Percentiles rank a stretch among this genome's conserved stretches.
Evolutionary conservation across 1,140 invertebrate genomes (phyloP).

Genomic region (Drosophila bocki): DNA sequence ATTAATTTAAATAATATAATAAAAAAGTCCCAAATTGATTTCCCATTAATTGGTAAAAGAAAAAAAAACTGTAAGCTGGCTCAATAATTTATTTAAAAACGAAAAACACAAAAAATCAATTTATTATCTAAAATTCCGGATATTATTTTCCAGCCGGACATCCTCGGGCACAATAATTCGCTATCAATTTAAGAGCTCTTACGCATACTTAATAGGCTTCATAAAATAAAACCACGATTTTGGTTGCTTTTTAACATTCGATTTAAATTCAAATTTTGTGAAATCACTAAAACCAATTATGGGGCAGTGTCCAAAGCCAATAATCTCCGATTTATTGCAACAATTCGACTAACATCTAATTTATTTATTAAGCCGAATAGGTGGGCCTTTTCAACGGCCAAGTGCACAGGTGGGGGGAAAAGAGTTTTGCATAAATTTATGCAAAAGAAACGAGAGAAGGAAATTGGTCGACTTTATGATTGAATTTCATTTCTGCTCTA

Average conservation of each 20-base stretch:
- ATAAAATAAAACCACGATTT: constrained; percentile 19
- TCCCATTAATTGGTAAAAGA: neutral
- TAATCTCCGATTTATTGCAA: constrained; percentile 34
- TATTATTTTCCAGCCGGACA: constrained; percentile 28
- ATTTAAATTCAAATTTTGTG: constrained; percentile 29
- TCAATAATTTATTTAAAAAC: neutral
- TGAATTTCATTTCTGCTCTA: constrained; percentile 53
- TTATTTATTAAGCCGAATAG: constrained; percentile 20
- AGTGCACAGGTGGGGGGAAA: neutral
- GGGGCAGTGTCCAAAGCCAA: constrained; percentile 6
- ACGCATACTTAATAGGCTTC: constrained; percentile 7
- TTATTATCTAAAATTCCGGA: constrained; percentile 27
- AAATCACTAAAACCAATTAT: constrained; percentile 33
- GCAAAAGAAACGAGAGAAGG: constrained; percentile 9
- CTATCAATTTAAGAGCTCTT: constrained; percentile 17
- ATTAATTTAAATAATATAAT: no score
- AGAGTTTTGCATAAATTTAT: constrained; percentile 23
- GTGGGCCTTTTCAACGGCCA: neutral
- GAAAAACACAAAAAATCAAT: constrained; percentile 3
- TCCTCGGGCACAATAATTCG: constrained; percentile 14
- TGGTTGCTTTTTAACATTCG: constrained; percentile 2
- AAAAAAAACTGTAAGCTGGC: neutral
- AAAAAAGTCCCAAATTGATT: neutral
- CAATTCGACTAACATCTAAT: constrained; percentile 22
- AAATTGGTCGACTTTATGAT: constrained; percentile 33